A percentile compares a stretch with the other conserved stretches of the same genome.
These are phyloP conservation scores for Diachasmimorpha longicaudata DNA, from an alignment of 1,140 invertebrate genomes.

Conservation along the genomic window DNA sequence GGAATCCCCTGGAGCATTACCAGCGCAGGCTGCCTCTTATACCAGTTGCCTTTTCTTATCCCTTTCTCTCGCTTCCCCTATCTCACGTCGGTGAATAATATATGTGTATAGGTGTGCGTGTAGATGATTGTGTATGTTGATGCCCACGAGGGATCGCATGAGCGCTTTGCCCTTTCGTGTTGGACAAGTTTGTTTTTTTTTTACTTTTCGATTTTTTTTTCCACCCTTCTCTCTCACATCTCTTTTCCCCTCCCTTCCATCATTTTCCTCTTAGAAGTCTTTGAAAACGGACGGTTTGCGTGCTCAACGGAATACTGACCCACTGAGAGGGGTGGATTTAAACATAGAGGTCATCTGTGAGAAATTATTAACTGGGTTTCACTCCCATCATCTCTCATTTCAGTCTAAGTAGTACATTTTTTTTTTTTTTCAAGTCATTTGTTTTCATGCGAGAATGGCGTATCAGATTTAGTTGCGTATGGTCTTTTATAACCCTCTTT, in stretches of 20 bases:
- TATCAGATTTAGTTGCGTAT: slow-evolving; percentile 2
- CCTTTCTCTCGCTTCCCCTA: not conserved
- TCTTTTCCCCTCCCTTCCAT: slow-evolving; percentile 2
- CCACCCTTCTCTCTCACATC: not conserved
- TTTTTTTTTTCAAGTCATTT: not conserved
- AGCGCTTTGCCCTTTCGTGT: slow-evolving; percentile 5
- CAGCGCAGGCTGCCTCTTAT: not conserved
- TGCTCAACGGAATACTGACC: slow-evolving; percentile 3
- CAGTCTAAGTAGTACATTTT: not conserved
- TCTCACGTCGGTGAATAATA: not conserved
- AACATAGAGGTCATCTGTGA: not conserved
- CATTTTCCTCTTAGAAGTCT: not conserved
- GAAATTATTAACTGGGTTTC: not conserved
- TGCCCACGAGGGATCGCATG: slow-evolving; percentile 6
- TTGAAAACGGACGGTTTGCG: not conserved
- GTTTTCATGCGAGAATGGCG: not conserved
- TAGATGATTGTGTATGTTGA: not conserved
- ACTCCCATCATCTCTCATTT: not conserved
- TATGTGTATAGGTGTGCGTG: not conserved
- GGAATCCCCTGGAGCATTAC: slow-evolving; percentile 7
- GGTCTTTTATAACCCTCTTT: slow-evolving; percentile 17
- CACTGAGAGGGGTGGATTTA: not conserved
- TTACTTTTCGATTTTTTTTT: slow-evolving; percentile 1
- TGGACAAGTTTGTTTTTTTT: not conserved
- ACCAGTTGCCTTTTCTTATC: slow-evolving; percentile 1